Evolutionary conservation across 1,140 invertebrate species (phyloP).

Genomic region (Drosophila cardini): DNA sequence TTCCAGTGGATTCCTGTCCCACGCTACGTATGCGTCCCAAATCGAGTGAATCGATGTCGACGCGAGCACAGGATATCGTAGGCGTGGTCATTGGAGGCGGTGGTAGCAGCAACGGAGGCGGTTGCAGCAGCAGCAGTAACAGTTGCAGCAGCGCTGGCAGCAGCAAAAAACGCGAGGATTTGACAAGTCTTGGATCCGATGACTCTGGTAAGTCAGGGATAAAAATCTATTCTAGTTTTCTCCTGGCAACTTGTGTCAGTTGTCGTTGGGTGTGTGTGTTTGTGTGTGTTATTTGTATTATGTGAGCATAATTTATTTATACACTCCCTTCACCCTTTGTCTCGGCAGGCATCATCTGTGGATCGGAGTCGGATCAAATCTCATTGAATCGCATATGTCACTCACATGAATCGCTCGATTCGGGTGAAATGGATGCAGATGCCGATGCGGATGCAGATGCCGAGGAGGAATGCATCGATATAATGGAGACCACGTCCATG

Average conservation of each 20-base stretch:
- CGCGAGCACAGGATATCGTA: constrained; percentile 50
- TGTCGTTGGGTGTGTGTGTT: background rate
- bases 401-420: constrained; percentile 90
- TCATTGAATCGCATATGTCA: constrained; percentile 85
- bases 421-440: constrained; percentile 87
- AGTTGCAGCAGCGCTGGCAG: constrained; percentile 66
- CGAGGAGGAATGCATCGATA: constrained; percentile 85
- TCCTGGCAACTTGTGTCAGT: constrained; percentile 1
- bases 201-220: constrained; percentile 87
- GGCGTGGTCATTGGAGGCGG: constrained; percentile 31
- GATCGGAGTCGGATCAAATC: constrained; percentile 87
- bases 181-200: constrained; percentile 92
- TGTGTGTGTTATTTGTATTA: constrained; percentile 32
- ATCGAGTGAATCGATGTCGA: constrained; percentile 64
- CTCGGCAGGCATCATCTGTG: constrained; percentile 89
- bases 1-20: constrained; percentile 72
- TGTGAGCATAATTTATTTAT: constrained; percentile 58
- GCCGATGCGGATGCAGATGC: constrained; percentile 83
- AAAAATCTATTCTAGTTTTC: background rate
- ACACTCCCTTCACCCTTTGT: background rate
- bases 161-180: constrained; percentile 87
- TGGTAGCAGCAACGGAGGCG: constrained; percentile 35
- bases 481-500: constrained; percentile 83
- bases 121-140: constrained; percentile 48
- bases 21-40: constrained; percentile 70